Evolutionary conservation across 2,888 invertebrate genomes (phyloP).

Genomic region (Parascotia fuliginaria): DNA sequence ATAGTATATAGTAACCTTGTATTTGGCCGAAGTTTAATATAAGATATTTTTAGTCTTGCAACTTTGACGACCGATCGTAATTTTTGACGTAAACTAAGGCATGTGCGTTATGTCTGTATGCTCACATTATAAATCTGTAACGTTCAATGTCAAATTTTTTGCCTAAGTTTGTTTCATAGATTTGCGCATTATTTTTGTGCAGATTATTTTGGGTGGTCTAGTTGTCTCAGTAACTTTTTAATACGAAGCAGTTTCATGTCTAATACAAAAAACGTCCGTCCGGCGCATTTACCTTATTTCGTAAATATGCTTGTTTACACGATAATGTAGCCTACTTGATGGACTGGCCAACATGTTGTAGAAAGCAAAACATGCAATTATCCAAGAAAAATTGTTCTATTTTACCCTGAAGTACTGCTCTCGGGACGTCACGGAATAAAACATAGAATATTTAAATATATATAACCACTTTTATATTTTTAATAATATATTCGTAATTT

Average conservation of each 20-base stretch:
- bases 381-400: background rate
- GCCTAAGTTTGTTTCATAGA: constrained; percentile 16
- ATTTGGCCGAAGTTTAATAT: constrained; percentile 24
- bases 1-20: background rate
- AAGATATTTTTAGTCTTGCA: constrained; percentile 28
- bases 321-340: too few species aligned
- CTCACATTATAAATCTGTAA: too few species aligned
- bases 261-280: too few species aligned
- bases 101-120: constrained; percentile 31
- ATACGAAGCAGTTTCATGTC: too few species aligned
- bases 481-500: too few species aligned
- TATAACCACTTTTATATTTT: too few species aligned
- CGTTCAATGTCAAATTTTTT: constrained; percentile 38
- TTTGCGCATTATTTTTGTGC: constrained; percentile 11
- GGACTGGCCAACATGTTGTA: background rate
- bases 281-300: too few species aligned
- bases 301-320: too few species aligned
- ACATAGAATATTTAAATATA: background rate
- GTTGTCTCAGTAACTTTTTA: too few species aligned
- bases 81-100: constrained; percentile 35
- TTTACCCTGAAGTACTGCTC: background rate
- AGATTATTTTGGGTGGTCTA: background rate
- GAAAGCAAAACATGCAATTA: background rate
- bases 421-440: background rate
- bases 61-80: constrained; percentile 36